Evolutionary conservation across 2,113 vertebrate species (phyloP).

Genomic region (rat (Rattus norvegicus)): DNA sequence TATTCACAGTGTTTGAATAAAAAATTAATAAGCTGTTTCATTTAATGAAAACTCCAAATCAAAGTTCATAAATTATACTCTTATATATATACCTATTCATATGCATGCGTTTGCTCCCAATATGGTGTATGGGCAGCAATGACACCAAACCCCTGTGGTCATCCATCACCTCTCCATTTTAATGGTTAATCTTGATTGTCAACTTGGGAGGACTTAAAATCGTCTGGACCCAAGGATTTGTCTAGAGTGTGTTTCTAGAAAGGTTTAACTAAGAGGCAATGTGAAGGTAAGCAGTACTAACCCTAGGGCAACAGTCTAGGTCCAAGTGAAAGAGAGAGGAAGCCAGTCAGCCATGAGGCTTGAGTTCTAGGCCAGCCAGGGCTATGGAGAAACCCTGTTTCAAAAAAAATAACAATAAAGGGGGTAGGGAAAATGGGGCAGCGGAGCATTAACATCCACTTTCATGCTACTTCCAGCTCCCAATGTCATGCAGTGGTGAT

Average conservation of each 20-base stretch:
- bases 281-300: not conserved
- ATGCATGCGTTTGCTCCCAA: not conserved
- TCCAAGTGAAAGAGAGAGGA: not conserved
- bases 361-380: not conserved
- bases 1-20: not conserved
- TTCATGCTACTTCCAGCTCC: not conserved
- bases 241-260: not conserved
- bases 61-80: not conserved
- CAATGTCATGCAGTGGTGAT: not conserved
- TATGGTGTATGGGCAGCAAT: not conserved
- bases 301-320: not conserved
- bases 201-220: not conserved
- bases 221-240: not conserved
- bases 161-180: not conserved
- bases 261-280: not conserved
- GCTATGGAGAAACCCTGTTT: not conserved
- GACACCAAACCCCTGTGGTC: not conserved
- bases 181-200: not conserved
- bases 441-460: not conserved
- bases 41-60: not conserved
- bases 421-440: fast-evolving
- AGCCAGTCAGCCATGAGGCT: not conserved
- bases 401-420: not conserved
- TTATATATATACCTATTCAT: not conserved
- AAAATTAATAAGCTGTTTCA: slow-evolving; percentile 15